phyloP scores from a whole-genome alignment of 2,888 invertebrate genomes.

The Poecilus cupreus region DNA sequence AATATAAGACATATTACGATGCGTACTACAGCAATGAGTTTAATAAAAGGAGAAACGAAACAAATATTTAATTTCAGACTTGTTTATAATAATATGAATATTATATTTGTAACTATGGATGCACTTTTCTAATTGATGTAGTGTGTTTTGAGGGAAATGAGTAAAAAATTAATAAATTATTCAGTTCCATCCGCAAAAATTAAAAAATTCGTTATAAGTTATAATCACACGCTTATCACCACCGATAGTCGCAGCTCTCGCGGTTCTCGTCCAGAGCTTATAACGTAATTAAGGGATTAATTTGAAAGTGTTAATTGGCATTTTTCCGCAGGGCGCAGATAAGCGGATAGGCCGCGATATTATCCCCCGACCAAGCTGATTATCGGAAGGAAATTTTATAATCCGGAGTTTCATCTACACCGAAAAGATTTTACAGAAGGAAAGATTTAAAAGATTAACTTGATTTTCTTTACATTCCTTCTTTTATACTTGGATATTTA shows the following conservation, averaged over 20 bases:
- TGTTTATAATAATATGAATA: too few relatives aligned
- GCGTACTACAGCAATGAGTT: too few relatives aligned
- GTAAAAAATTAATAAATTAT: too few relatives aligned
- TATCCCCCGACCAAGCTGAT: slow-evolving; percentile 2
- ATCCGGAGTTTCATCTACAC: neutral
- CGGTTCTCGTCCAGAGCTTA: neutral
- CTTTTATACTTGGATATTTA: too few relatives aligned
- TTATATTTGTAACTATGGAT: too few relatives aligned
- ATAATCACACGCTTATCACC: slow-evolving; percentile 1
- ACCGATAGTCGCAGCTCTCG: neutral
- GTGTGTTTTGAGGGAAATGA: too few relatives aligned
- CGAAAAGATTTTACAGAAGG: neutral
- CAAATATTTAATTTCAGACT: too few relatives aligned
- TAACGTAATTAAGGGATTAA: slow-evolving; percentile 37
- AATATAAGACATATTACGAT: too few relatives aligned
- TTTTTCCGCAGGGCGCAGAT: slow-evolving; percentile 20
- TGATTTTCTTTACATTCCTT: too few relatives aligned
- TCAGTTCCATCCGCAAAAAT: neutral
- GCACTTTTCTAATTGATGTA: too few relatives aligned
- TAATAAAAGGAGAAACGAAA: too few relatives aligned
- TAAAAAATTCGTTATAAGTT: neutral
- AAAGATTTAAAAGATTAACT: too few relatives aligned
- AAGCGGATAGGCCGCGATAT: slow-evolving; percentile 24
- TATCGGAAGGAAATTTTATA: slow-evolving; percentile 15
- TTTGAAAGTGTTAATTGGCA: slow-evolving; percentile 37